Evolutionary conservation across 2,797 vertebrate species (phyloP).

Genomic region (Microhierax caerulescens): DNA sequence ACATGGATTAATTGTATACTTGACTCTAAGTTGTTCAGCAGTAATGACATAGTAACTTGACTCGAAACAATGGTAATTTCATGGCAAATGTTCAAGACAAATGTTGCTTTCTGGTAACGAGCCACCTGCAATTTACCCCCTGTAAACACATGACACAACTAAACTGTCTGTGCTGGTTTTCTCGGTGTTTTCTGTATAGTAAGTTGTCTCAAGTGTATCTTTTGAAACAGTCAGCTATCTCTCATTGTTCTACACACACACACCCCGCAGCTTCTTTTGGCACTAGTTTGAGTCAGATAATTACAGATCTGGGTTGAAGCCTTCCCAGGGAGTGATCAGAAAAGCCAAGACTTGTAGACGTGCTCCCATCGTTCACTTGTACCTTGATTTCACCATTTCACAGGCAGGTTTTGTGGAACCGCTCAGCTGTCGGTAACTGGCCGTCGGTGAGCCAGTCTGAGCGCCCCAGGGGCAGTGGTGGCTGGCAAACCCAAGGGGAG

Average conservation of each 20-base stretch:
- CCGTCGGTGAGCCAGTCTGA: background rate
- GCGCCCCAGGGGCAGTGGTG: background rate
- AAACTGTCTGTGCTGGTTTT: background rate
- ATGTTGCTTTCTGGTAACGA: constrained; percentile 16
- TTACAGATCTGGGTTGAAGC: constrained; percentile 3
- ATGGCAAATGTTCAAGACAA: constrained; percentile 38
- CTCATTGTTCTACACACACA: too few relatives aligned
- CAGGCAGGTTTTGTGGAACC: background rate
- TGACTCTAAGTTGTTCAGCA: constrained; percentile 52
- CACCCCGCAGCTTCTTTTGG: background rate
- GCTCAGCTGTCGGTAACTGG: fast-evolving
- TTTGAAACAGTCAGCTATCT: background rate
- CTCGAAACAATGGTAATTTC: constrained; percentile 64
- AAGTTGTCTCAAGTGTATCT: background rate
- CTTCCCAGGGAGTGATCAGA: background rate
- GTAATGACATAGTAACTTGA: constrained; percentile 47
- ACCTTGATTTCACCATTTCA: background rate
- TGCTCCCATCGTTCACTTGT: background rate
- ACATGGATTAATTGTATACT: constrained; percentile 55
- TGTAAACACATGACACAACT: background rate
- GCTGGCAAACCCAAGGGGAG: background rate
- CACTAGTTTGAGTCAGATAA: constrained; percentile 17
- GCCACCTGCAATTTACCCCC: constrained; percentile 2
- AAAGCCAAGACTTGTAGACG: background rate
- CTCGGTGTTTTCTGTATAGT: background rate